Evolutionary conservation across 2,797 vertebrate genomes (phyloP).

Genomic region (Pseudochromis fuscus): DNA sequence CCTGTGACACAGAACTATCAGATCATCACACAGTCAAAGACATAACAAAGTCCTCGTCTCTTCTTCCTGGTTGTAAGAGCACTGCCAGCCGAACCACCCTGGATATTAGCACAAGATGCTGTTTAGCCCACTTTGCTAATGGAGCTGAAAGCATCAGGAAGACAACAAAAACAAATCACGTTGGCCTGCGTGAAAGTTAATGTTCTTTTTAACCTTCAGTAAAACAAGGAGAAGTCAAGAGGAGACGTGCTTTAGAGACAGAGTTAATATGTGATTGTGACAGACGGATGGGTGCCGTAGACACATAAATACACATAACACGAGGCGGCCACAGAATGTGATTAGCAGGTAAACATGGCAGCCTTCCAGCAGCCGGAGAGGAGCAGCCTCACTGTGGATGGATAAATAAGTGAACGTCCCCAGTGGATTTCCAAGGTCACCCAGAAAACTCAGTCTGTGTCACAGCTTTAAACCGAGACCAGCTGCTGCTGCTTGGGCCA

Average conservation of each 20-base stretch:
- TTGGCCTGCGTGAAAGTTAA: not conserved
- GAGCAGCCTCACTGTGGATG: slow-evolving; percentile 25
- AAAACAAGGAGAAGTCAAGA: not conserved
- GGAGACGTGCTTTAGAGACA: not conserved
- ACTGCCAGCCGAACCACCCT: not conserved
- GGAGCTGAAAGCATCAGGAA: not conserved
- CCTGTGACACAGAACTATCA: no score
- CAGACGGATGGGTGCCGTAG: not conserved
- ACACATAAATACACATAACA: slow-evolving; percentile 16
- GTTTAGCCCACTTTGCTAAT: not conserved
- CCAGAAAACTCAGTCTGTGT: slow-evolving; percentile 46
- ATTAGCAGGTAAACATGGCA: not conserved
- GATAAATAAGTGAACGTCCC: slow-evolving; percentile 59
- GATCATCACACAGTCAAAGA: no score
- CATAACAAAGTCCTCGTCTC: not conserved
- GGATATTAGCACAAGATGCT: not conserved
- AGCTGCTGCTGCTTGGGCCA: slow-evolving; percentile 55
- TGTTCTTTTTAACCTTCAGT: not conserved
- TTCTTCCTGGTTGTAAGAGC: not conserved
- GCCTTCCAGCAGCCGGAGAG: slow-evolving; percentile 9
- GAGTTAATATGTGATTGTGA: not conserved
- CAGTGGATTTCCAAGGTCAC: slow-evolving; percentile 63
- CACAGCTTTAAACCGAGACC: slow-evolving; percentile 54
- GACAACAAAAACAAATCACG: not conserved
- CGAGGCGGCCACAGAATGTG: not conserved